Percentiles rank a stretch among this genome's conserved stretches.
Conservation (phyloP, 2,888 invertebrate species). For the Galeopsomyia nigrocyanea region DNA sequence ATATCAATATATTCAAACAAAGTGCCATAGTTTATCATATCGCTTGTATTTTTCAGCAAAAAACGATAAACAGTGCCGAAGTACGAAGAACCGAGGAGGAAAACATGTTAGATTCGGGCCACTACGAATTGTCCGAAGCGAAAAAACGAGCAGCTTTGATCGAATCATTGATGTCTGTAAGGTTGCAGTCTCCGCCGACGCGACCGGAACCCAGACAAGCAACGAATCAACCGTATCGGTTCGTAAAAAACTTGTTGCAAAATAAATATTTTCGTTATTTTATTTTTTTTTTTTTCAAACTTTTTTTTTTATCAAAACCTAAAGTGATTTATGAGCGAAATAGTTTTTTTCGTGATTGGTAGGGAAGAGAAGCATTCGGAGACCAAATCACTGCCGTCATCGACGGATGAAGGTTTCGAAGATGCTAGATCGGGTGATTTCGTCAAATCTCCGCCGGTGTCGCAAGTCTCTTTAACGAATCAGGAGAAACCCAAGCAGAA, state of each 20-base stretch:
- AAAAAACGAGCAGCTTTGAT: slow-evolving; percentile 62
- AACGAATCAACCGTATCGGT: slow-evolving; percentile 59
- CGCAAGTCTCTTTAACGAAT: slow-evolving; percentile 56
- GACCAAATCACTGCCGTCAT: slow-evolving; percentile 63
- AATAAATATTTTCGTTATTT: neutral
- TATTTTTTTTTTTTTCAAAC: slow-evolving; percentile 8
- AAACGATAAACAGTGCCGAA: slow-evolving; percentile 24
- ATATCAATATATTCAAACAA: slow-evolving; percentile 17
- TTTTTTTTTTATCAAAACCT: slow-evolving; percentile 15
- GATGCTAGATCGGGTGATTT: slow-evolving; percentile 70
- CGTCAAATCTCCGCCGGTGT: slow-evolving; percentile 60
- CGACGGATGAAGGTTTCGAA: slow-evolving; percentile 74
- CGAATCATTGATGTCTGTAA: slow-evolving; percentile 56
- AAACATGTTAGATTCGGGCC: slow-evolving; percentile 64
- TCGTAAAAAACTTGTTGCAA: slow-evolving; percentile 50
- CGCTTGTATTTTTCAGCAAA: slow-evolving; percentile 37
- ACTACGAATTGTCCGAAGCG: slow-evolving; percentile 64
- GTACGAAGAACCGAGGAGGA: slow-evolving; percentile 60
- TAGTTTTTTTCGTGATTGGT: slow-evolving; percentile 24
- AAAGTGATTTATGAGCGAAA: slow-evolving; percentile 15
- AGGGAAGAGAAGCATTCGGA: slow-evolving; percentile 61
- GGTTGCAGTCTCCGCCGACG: slow-evolving; percentile 50
- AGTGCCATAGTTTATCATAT: neutral
- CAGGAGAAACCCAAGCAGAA: slow-evolving; percentile 45
- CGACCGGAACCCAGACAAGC: slow-evolving; percentile 54